Base-by-base conservation (phyloP, 1,140 invertebrate species). In the Drosophila elegans region DNA sequence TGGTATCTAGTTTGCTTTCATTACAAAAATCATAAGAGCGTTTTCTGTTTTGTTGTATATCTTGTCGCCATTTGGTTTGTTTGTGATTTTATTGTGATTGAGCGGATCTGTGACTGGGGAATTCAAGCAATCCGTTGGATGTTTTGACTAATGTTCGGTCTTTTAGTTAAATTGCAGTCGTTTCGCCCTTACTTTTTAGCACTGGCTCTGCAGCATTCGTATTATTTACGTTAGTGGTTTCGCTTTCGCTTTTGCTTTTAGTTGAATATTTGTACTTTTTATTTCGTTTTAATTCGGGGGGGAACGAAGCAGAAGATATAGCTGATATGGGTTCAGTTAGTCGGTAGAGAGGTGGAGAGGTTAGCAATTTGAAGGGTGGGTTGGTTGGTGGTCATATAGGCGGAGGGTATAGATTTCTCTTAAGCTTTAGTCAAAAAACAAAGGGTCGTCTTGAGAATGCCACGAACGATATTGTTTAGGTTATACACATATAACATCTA, bases 241-340 rank as follows among this genome's bases (percentile, higher is more conserved):
- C 29, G 27, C 36, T 41, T 74, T 74, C 27, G 60, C 57, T 4
- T 68, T 74, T 74, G 56, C 27, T 39, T 76, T 81, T 76, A 78
- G 69, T 68, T 82, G 80, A 90, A 89, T 88, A 91, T 91, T 91
- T 91, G 89, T 91, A 91, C 89, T 91, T 90, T 89, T 84, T 91
- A 81, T 91, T 91, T 82, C 74, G 78, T 74, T 73, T 77, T 79
- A 73, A 80, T 80, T 91, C 81, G 85, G 80, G 29, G 85, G 85
- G 86, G 85, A 75, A 71, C 71, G 67, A 88, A 83, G 83, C 84
- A 77, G 79, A 84, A 72, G 59, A 79, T 21, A 49, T 79, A 83
- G 68, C 66, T 72, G 68, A 72, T 57, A 72, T 71, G 64, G 67
- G 63, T 68, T 34, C 63, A 46, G 51, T 71, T 46, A 45, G 53